phyloP scores from a whole-genome alignment of 2,113 vertebrate genomes.

The Daubentonia madagascariensis region DNA sequence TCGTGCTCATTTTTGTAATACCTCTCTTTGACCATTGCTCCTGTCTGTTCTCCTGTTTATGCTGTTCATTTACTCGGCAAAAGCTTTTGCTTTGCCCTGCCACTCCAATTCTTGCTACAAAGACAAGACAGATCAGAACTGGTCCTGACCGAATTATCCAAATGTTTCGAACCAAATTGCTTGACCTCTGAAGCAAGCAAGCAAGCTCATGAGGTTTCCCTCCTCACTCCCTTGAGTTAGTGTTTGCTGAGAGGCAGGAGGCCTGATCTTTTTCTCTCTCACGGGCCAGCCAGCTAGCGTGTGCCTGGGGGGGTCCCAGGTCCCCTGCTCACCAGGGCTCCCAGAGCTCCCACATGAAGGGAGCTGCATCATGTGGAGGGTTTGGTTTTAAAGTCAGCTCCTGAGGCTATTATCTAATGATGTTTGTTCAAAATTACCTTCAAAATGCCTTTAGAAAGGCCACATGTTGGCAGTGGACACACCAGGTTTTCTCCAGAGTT shows the following conservation, averaged over 20 bases:
- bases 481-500: neutral
- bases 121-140: neutral
- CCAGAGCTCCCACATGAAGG: neutral
- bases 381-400: neutral
- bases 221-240: neutral
- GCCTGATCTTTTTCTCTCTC: neutral
- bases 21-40: neutral
- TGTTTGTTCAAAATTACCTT: neutral
- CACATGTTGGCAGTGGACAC: accelerated
- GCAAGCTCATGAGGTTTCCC: neutral
- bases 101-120: neutral
- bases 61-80: neutral
- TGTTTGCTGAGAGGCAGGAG: neutral
- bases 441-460: neutral
- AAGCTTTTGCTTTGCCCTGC: neutral
- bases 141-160: neutral
- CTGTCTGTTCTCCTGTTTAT: neutral
- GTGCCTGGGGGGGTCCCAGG: neutral
- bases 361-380: neutral
- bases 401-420: neutral
- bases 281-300: neutral
- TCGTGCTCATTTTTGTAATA: neutral
- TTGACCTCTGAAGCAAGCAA: neutral
- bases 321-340: neutral
- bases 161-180: neutral